A percentile compares a stretch with the other conserved stretches of the same genome.
phyloP scores from a whole-genome alignment of 1,140 invertebrate genomes.

The Macrobrachium rosenbergii region DNA sequence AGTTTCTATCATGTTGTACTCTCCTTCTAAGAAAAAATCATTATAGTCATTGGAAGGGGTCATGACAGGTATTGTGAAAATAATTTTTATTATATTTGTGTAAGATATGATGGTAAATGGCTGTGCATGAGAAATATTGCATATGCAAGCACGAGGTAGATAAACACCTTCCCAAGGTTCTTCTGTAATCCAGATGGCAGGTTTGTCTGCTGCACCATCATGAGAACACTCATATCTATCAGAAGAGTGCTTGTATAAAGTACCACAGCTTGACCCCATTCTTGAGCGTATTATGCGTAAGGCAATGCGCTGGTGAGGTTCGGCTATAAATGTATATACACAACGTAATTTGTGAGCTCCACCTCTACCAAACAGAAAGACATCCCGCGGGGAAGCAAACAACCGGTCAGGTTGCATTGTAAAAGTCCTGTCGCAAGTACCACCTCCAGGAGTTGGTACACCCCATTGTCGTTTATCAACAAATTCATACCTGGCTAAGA shows the following conservation, averaged over 20 bases:
- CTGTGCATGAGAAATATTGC: constrained; percentile 57
- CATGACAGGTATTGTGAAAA: constrained; percentile 64
- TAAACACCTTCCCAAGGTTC: constrained; percentile 62
- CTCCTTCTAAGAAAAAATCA: constrained; percentile 64
- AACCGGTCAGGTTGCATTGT: constrained; percentile 57
- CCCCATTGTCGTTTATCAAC: constrained; percentile 84
- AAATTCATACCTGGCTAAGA: constrained; percentile 85
- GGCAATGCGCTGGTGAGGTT: constrained; percentile 74
- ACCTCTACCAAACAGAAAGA: constrained; percentile 85
- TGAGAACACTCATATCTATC: constrained; percentile 62
- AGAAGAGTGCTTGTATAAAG: constrained; percentile 57
- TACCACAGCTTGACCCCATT: constrained; percentile 59
- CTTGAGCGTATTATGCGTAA: constrained; percentile 52
- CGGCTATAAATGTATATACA: constrained; percentile 80
- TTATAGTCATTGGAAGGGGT: constrained; percentile 64
- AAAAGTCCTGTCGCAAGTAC: constrained; percentile 64
- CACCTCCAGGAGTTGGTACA: constrained; percentile 71
- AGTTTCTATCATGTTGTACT: constrained; percentile 56
- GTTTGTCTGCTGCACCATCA: constrained; percentile 46
- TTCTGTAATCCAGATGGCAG: constrained; percentile 62
- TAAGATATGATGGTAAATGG: constrained; percentile 61
- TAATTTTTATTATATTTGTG: constrained; percentile 53
- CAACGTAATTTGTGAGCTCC: constrained; percentile 82
- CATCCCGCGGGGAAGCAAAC: constrained; percentile 82
- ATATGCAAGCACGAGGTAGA: constrained; percentile 61